phyloP scores from a whole-genome alignment of 2,113 vertebrate genomes.

The Puffinus mauretanicus region DNA sequence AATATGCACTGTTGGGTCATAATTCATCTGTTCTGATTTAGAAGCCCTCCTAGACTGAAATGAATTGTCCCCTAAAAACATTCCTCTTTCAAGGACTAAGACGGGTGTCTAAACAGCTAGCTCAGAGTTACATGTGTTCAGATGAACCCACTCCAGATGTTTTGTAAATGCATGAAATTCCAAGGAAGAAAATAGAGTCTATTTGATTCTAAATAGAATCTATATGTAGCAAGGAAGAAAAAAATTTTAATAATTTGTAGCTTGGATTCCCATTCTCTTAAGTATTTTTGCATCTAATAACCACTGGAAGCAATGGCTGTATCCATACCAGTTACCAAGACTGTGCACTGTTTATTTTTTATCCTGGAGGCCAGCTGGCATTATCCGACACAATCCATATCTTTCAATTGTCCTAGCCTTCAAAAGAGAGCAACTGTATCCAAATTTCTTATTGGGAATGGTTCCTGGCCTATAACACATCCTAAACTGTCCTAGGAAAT shows the following conservation, averaged over 20 bases:
- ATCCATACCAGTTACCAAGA: background rate
- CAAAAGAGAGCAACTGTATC: background rate
- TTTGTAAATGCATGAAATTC: background rate
- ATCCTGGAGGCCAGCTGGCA: background rate
- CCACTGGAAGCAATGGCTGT: background rate
- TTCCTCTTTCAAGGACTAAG: background rate
- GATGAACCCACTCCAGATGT: background rate
- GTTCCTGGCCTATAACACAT: background rate
- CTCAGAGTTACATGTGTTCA: background rate
- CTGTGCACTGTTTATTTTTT: background rate
- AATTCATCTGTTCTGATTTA: background rate
- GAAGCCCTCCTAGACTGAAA: background rate
- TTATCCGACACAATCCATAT: background rate
- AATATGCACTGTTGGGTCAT: background rate
- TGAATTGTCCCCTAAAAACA: background rate
- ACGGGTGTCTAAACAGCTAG: background rate
- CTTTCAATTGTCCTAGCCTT: background rate
- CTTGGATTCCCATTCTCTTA: background rate
- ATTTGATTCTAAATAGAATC: background rate
- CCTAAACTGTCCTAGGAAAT: background rate
- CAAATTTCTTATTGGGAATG: background rate
- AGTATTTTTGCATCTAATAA: background rate
- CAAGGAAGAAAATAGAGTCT: background rate
- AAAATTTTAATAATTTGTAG: background rate
- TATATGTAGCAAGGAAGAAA: background rate